Evolutionary conservation across 2,797 vertebrate genomes (phyloP), one percentile per base, ranked within the genome.

Genomic region (Coreius guichenoti): DNA sequence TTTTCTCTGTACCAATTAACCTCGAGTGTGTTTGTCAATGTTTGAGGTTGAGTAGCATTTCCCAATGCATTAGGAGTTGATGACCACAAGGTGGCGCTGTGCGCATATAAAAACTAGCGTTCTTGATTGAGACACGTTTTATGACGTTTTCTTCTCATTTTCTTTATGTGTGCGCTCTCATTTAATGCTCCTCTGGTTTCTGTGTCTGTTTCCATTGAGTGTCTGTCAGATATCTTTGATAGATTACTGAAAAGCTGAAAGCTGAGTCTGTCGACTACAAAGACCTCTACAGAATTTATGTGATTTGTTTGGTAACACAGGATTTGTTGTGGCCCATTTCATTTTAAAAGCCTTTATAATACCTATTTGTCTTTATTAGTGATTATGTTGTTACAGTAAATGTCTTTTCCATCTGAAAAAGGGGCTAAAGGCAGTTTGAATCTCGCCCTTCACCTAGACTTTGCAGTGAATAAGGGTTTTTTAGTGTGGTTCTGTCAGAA

Each of bases 1-100:
- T 54, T 39, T 68, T 36, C 43, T 72, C 51, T 63, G 74, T 70
- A 33, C 70, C 6, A 1, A 39, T 72, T 17, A 43, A 29, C 31
- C 36, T 14, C 0, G 5, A 8, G 33, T 78, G 78, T 58, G 47
- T n/a, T n/a, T 84, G 76, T 80, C 29, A 39, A 49, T 74, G 11
- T 76, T 54, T 61, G 11, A 58, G 6, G 19, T 11, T 54, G 54
- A 33, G 13, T 56, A 13, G 23, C 26, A 43, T 54, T 51, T 68
- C 11, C 23, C 8, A 21, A 9, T 89, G 86, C 63, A 39, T 29
- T 4, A 61, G 6, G 16, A 31, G 78, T 67, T 23, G 19, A 8
- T 58, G 31, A 39, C 65, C 89, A 89, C 87, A 85, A 87, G 76
- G 75, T 85, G 88, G 87, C 1, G 82, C 85, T 88, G 49, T 29